Base-by-base conservation (phyloP, 2,113 vertebrate species). In the Morone saxatilis region DNA sequence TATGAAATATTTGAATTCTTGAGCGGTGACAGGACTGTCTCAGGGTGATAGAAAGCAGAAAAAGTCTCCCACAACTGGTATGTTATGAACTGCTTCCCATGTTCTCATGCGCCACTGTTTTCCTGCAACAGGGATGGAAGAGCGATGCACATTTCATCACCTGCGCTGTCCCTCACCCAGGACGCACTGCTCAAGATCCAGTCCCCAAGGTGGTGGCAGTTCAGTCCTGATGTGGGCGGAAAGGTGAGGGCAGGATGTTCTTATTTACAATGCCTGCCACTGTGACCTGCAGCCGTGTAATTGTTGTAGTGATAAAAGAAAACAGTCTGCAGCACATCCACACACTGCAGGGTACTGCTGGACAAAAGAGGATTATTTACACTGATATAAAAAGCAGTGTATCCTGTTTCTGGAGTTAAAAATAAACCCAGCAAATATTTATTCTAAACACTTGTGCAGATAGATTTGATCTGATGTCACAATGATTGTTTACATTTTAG, bases 271-370 rank as follows among this genome's bases (percentile, higher is more conserved):
- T 59, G 31, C 62, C 79, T 85, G 72, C 85, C 83, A 79, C 83
- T 59, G 47, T 73, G 89, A 87, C 86, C 91, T 76, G 4, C 73
- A 81, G 61, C 67, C 71, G 71, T 57, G 61, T 70, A 19, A 90
- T 93, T 91, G 87, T 93, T 88, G 83, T 70, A 22, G 62, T 80
- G 80, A 87, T 91, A 87, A 90, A 94, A 90, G 83, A 94, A 92
- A 93, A 93, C 92, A 87, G 93, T 93, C 89, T 93, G 84, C 79
- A 43, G 78, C 86, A 92, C 91, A 93, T 95, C 92, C 94, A 94
- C 84, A 84, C 91, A 74, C 88, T 76, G 88, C 89, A 89, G 90
- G 91, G 83, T 83, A 65, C 68, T 17, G 51, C 78, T 25, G 72
- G 76, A 90, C 86, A 91, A 92, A 90, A 84, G 89, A 72, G 0